Percentiles rank a stretch among this genome's conserved stretches.
Evolutionary conservation across 2,113 vertebrate species (phyloP).

Genomic region (Hemibagrus wyckioides): DNA sequence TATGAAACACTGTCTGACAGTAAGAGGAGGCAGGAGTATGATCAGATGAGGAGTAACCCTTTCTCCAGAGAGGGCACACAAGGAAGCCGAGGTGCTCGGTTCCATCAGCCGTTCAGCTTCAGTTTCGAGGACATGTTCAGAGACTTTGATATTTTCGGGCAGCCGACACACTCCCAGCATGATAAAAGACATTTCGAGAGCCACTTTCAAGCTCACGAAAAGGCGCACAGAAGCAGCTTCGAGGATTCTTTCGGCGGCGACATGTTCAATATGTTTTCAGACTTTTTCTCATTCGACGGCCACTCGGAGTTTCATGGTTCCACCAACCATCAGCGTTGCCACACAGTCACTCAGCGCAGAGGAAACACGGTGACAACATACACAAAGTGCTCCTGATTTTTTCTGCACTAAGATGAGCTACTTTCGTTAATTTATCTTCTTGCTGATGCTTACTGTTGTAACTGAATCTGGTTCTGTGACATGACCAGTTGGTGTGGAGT

Average conservation of each 20-base stretch:
- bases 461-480: neutral
- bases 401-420: neutral
- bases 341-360: constrained; percentile 91
- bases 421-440: neutral
- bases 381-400: constrained; percentile 86
- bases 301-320: constrained; percentile 83
- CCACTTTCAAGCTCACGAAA: constrained; percentile 83
- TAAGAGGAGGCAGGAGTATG: constrained; percentile 85
- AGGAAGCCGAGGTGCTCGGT: constrained; percentile 67
- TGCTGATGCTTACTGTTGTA: neutral
- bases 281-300: constrained; percentile 91
- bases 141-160: constrained; percentile 85
- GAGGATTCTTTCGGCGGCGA: constrained; percentile 83
- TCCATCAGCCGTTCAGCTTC: constrained; percentile 87
- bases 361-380: constrained; percentile 98
- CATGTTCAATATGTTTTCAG: constrained; percentile 91
- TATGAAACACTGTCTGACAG: constrained; percentile 93
- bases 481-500: neutral
- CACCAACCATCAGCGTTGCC: constrained; percentile 84
- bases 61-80: constrained; percentile 62
- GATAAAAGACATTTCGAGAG: constrained; percentile 90
- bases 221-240: constrained; percentile 81
- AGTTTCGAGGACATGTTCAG: constrained; percentile 93
- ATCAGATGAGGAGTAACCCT: constrained; percentile 74
- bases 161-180: constrained; percentile 75